phyloP scores from a whole-genome alignment of 2,113 vertebrate genomes.

The Caretta caretta region DNA sequence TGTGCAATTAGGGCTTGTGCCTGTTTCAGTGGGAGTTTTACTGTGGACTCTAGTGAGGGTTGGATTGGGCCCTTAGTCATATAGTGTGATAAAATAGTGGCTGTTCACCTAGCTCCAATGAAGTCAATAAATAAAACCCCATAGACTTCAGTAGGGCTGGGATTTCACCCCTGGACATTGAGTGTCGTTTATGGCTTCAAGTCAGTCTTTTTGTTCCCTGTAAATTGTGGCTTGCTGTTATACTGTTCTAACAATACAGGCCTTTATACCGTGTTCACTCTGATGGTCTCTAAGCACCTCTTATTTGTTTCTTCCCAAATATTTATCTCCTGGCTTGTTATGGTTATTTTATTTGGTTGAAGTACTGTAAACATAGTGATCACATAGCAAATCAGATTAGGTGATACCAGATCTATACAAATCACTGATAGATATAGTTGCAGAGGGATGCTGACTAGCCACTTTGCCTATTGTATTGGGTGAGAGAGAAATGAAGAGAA shows the following conservation, averaged over 20 bases:
- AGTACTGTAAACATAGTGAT: background rate
- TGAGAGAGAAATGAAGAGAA: background rate
- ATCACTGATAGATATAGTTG: background rate
- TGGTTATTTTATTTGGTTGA: background rate
- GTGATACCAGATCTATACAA: background rate
- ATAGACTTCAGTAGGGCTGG: background rate
- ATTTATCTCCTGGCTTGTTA: background rate
- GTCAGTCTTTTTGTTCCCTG: background rate
- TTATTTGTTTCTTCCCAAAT: background rate
- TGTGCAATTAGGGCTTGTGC: background rate
- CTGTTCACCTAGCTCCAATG: background rate
- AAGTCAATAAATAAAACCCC: background rate
- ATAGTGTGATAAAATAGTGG: background rate
- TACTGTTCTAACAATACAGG: background rate
- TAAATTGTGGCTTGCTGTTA: background rate
- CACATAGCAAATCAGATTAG: background rate
- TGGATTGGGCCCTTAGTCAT: background rate
- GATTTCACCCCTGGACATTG: background rate
- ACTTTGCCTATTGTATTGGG: background rate
- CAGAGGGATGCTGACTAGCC: background rate
- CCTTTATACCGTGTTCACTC: background rate
- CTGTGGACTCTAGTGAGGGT: background rate
- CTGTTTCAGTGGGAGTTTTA: background rate
- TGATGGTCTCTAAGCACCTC: background rate
- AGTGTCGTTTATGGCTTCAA: background rate